phyloP scores from a whole-genome alignment of 2,888 invertebrate genomes.

The Drosophila incognita region DNA sequence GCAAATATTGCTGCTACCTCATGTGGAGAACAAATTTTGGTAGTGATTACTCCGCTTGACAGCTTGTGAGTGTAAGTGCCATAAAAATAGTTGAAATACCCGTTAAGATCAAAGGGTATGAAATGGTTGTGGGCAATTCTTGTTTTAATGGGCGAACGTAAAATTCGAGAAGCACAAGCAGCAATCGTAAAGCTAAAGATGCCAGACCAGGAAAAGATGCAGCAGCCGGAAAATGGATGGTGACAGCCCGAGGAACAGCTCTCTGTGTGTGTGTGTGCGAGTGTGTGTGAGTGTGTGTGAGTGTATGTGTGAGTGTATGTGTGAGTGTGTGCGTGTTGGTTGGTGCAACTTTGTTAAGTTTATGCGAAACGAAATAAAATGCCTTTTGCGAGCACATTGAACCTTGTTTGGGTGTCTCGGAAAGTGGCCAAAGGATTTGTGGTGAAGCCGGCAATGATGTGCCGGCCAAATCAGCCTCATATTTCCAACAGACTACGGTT shows the following conservation, averaged over 20 bases:
- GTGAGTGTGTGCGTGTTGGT: neutral
- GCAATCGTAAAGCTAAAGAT: conserved; percentile 47
- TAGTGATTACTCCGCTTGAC: too few species aligned
- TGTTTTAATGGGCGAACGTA: conserved; percentile 10
- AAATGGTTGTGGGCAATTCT: conserved; percentile 18
- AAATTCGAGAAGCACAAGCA: conserved; percentile 12
- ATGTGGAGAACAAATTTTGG: neutral
- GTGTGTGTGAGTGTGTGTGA: neutral
- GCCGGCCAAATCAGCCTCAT: neutral
- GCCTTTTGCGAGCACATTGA: conserved; percentile 43
- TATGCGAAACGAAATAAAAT: conserved; percentile 27
- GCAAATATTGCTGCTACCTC: neutral
- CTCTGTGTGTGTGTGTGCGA: neutral
- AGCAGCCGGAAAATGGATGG: neutral
- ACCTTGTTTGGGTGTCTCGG: conserved; percentile 27
- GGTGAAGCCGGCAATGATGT: conserved; percentile 7
- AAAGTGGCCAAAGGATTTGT: conserved; percentile 37
- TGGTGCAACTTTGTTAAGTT: conserved; percentile 45
- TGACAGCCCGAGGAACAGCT: neutral
- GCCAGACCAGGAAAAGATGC: conserved; percentile 22
- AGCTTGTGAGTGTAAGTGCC: neutral
- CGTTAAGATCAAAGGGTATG: conserved; percentile 6
- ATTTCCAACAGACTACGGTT: neutral
- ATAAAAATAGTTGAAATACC: conserved; percentile 1
- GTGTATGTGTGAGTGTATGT: neutral